phyloP scores from a whole-genome alignment of 1,140 invertebrate genomes.

The Phymorhynchus buccinoides region DNA sequence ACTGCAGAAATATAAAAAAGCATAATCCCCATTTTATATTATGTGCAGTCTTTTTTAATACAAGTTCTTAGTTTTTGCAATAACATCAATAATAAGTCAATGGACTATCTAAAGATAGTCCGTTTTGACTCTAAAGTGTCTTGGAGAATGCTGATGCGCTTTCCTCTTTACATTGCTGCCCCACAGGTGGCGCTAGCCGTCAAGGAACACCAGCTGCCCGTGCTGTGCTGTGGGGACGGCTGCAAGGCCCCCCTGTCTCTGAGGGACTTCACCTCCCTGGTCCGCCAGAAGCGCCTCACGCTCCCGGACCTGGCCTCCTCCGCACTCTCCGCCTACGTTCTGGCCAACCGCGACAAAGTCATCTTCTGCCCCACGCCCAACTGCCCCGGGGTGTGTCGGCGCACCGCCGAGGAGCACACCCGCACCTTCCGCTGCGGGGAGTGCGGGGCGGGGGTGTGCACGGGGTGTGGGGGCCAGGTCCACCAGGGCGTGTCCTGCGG shows the following conservation, averaged over 20 bases:
- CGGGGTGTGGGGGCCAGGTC: constrained; percentile 53
- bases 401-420: constrained; percentile 42
- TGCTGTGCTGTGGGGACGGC: constrained; percentile 56
- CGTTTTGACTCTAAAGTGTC: no score
- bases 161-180: no score
- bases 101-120: no score
- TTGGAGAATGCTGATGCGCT: no score
- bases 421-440: constrained; percentile 53
- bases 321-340: constrained; percentile 47
- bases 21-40: no score
- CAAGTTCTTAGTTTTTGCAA: no score
- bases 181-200: constrained; percentile 48
- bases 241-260: constrained; percentile 53
- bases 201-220: constrained; percentile 51
- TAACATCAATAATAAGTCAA: no score
- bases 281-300: constrained; percentile 38
- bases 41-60: no score
- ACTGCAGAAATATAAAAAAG: no score
- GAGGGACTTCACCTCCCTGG: constrained; percentile 52
- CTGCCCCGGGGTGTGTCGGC: constrained; percentile 59
- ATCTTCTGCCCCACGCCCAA: constrained; percentile 63
- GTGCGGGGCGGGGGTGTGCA: constrained; percentile 58
- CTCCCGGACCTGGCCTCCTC: constrained; percentile 20
- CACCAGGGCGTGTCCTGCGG: constrained; percentile 62
- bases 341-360: constrained; percentile 47